Evolutionary conservation across 2,797 vertebrate genomes (phyloP), one percentile per base, ranked within the genome.

Genomic region (Cyclopterus lumpus): DNA sequence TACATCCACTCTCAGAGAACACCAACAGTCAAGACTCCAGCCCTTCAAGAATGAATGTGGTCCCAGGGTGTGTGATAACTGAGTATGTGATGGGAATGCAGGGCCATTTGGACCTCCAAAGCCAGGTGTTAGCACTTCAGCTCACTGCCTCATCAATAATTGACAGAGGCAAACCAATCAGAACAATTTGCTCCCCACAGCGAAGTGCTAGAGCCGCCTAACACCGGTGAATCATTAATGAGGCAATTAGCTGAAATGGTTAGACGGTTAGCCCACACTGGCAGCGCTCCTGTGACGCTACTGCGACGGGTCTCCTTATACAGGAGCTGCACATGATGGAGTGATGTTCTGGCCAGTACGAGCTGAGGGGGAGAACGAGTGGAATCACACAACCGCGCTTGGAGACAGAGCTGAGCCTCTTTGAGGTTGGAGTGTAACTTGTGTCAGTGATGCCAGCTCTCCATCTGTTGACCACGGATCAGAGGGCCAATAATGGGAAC

Each of bases 151-250:
- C 94, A 95, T 95, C 93, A 95, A 95, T 95, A 95, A 95, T 95
- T 94, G 94, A 95, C 93, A 88, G 91, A 93, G 88, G 91, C 93
- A 94, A 95, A 95, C 94, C 94, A 95, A 95, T 95, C 92, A 92
- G 93, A 95, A 94, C 95, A 93, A 95, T 95, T 95, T 95, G 93
- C 93, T 95, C 92, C 91, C 93, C 91, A 90, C 93, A 93, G 92
- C 90, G 92, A 94, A 94, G 94, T 93, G 94, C 93, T 93, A 80
- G 92, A 93, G 94, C 93, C 93, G 93, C 89, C 93, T 93, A 93
- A 90, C 89, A 90, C 90, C 93, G 68, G 93, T 95, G 93, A 95
- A 95, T 95, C 94, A 95, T 95, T 95, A 95, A 95, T 95, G 93
- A 94, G 93, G 92, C 94, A 94, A 95, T 95, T 95, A 95, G 93